phyloP scores from a whole-genome alignment of 2,797 vertebrate genomes.

The Peromyscus eremicus region DNA sequence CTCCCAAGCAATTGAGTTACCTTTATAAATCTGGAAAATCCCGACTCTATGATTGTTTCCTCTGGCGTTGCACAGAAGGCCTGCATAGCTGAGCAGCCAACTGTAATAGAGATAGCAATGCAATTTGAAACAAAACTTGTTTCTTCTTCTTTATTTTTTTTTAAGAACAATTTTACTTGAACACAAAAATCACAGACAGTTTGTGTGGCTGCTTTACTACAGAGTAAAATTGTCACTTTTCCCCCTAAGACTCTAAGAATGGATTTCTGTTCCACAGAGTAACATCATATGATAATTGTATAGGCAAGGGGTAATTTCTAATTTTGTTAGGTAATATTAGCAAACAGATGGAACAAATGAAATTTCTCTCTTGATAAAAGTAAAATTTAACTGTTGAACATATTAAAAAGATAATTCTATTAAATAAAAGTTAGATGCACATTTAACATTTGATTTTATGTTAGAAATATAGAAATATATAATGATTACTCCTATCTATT shows the following conservation, averaged over 20 bases:
- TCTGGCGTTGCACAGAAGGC: conserved; percentile 77
- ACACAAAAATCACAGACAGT: conserved; percentile 81
- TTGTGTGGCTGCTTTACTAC: conserved; percentile 73
- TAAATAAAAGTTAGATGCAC: conserved; percentile 60
- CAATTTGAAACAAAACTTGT: conserved; percentile 84
- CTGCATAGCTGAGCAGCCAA: conserved; percentile 82
- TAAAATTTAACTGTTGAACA: conserved; percentile 57
- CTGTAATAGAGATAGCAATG: conserved; percentile 79
- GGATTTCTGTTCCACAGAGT: neutral
- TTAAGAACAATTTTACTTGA: conserved; percentile 75
- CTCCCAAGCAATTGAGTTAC: conserved; percentile 68
- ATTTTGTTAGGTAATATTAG: conserved; percentile 71
- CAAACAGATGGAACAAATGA: conserved; percentile 70
- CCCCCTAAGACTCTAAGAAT: conserved; percentile 38
- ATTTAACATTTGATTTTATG: conserved; percentile 68
- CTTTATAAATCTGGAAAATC: conserved; percentile 83
- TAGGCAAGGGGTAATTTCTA: conserved; percentile 72
- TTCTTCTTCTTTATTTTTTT: conserved; percentile 61
- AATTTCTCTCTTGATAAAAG: conserved; percentile 75
- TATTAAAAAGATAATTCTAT: conserved; percentile 72
- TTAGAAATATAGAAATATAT: conserved; percentile 28
- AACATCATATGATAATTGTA: conserved; percentile 62
- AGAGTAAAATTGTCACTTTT: conserved; percentile 63
- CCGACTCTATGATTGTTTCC: conserved; percentile 70
- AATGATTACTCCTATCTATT: conserved; percentile 54